Evolutionary conservation across 2,113 vertebrate genomes (phyloP).

Genomic region (Dendropsophus ebraccatus): DNA sequence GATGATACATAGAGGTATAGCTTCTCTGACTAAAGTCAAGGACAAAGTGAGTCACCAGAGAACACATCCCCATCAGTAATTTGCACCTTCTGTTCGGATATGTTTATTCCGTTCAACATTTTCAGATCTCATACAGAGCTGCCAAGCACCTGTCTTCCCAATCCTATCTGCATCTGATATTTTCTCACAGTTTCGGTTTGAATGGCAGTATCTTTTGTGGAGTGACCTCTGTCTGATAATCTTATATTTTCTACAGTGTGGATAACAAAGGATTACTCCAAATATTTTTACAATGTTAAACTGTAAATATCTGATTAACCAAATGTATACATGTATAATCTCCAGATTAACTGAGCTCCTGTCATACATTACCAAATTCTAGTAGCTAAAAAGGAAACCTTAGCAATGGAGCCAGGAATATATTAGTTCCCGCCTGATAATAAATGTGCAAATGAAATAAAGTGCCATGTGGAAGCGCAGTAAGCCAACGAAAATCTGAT

Average conservation of each 20-base stretch:
- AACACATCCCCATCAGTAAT: conserved; percentile 28
- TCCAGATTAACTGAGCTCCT: not conserved
- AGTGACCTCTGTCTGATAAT: conserved; percentile 38
- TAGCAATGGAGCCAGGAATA: not conserved
- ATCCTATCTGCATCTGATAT: conserved; percentile 46
- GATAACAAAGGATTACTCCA: conserved; percentile 3
- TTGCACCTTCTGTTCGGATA: conserved; percentile 41
- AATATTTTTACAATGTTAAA: conserved; percentile 20
- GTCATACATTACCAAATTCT: not conserved
- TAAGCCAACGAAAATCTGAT: not conserved
- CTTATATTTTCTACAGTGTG: conserved; percentile 18
- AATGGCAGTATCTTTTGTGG: not conserved
- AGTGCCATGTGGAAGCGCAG: not conserved
- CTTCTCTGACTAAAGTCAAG: conserved; percentile 27
- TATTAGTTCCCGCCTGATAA: too few species aligned
- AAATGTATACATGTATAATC: not conserved
- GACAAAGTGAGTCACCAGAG: conserved; percentile 25
- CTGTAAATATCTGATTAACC: conserved; percentile 3
- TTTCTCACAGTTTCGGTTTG: conserved; percentile 15
- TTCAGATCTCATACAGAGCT: conserved; percentile 30
- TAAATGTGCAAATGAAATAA: not conserved
- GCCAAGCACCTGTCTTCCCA: conserved; percentile 16
- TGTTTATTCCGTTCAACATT: not conserved
- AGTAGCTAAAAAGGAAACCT: not conserved
- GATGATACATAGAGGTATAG: not conserved